phyloP scores from a whole-genome alignment of 2,888 invertebrate genomes.

The Apamea monoglypha region DNA sequence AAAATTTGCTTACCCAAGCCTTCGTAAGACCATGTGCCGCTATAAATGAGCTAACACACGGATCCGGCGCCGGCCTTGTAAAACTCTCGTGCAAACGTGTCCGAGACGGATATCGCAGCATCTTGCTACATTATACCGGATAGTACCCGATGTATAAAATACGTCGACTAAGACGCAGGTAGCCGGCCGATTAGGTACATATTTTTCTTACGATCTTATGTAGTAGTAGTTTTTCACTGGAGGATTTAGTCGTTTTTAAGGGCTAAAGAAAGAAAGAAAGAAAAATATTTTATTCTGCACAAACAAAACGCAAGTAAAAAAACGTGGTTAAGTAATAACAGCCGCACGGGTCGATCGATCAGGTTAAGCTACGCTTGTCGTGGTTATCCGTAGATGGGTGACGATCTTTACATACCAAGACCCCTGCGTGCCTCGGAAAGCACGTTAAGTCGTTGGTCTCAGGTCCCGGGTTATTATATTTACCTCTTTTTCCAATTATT shows the following conservation, averaged over 20 bases:
- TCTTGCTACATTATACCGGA: slow-evolving; percentile 35
- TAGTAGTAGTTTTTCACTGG: neutral
- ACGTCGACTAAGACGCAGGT: slow-evolving; percentile 7
- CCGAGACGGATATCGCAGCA: slow-evolving; percentile 35
- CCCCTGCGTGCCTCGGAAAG: too few species aligned
- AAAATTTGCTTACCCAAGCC: slow-evolving; percentile 12
- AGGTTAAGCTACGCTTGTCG: too few species aligned
- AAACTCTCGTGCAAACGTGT: slow-evolving; percentile 38
- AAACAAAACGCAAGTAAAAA: too few species aligned
- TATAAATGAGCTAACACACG: slow-evolving; percentile 31
- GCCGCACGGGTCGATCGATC: too few species aligned
- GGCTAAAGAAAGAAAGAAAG: too few species aligned
- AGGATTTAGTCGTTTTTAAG: neutral
- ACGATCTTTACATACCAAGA: too few species aligned
- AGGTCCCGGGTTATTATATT: too few species aligned
- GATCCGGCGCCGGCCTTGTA: slow-evolving; percentile 20
- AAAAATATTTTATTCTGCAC: too few species aligned
- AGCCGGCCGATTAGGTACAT: neutral
- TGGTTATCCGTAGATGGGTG: too few species aligned
- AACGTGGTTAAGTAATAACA: too few species aligned
- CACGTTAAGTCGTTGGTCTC: too few species aligned
- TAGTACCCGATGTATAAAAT: slow-evolving; percentile 20
- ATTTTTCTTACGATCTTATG: slow-evolving; percentile 8
- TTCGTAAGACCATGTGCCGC: neutral
- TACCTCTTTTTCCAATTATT: too few species aligned